A percentile compares a stretch with the other conserved stretches of the same genome.
Conservation (phyloP, 2,888 invertebrate species). For the Drosophila nr. medialis region DNA sequence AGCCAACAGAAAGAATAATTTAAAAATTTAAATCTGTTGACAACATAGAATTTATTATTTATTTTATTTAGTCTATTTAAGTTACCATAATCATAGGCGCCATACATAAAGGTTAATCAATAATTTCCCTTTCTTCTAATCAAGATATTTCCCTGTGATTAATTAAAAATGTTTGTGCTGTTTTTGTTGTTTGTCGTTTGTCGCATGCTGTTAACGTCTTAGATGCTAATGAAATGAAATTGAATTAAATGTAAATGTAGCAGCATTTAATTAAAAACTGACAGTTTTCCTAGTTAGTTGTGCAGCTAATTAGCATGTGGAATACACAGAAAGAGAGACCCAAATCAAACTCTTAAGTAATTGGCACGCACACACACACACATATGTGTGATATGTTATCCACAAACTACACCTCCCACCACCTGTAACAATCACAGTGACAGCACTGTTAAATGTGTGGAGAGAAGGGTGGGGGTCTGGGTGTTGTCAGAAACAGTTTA, state of each 20-base stretch:
- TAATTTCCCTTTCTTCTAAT: background rate
- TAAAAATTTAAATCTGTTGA: background rate
- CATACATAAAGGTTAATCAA: background rate
- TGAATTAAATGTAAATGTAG: constrained; percentile 48
- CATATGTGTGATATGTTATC: constrained; percentile 29
- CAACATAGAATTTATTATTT: background rate
- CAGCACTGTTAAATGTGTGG: constrained; percentile 20
- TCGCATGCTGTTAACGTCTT: constrained; percentile 3
- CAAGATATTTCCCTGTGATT: background rate
- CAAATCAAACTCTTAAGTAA: constrained; percentile 55
- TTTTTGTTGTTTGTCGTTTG: background rate
- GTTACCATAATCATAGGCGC: background rate
- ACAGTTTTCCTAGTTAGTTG: constrained; percentile 40
- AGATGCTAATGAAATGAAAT: constrained; percentile 49
- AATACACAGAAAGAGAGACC: constrained; percentile 40
- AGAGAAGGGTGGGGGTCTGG: background rate
- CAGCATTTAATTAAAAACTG: constrained; percentile 32
- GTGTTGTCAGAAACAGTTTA: constrained; percentile 76
- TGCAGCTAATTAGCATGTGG: constrained; percentile 61
- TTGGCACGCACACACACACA: constrained; percentile 33
- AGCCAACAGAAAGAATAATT: background rate
- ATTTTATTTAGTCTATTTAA: background rate
- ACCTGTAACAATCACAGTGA: constrained; percentile 16
- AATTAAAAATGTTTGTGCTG: background rate
- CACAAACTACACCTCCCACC: constrained; percentile 1